Evolutionary conservation across 2,797 vertebrate species (phyloP).

Genomic region (Myiotriccus ornatus): DNA sequence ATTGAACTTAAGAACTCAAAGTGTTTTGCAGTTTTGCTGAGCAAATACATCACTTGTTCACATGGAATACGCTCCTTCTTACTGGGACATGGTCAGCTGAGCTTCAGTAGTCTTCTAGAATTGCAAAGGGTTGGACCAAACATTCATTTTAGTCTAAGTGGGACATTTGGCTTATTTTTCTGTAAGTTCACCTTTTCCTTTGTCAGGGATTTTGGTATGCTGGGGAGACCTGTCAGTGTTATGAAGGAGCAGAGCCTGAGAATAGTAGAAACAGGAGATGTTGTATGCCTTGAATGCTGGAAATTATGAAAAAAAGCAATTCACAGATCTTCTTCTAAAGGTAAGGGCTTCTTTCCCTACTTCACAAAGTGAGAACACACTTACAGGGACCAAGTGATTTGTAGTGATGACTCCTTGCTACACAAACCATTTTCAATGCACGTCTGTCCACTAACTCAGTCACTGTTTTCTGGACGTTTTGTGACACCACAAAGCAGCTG

Average conservation of each 20-base stretch:
- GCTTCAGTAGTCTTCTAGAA: not conserved
- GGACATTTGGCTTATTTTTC: not conserved
- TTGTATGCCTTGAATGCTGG: not conserved
- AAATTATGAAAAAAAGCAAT: not conserved
- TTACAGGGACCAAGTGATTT: not conserved
- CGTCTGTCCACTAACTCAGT: not conserved
- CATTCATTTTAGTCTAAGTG: not conserved
- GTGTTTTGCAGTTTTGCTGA: not conserved
- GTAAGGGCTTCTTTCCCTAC: not conserved
- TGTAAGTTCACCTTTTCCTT: not conserved
- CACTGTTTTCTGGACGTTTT: conserved; percentile 55
- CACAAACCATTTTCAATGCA: not conserved
- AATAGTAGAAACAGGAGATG: not conserved
- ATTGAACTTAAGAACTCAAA: not conserved
- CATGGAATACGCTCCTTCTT: not conserved
- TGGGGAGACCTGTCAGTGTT: not conserved
- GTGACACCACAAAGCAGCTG: conserved; percentile 69
- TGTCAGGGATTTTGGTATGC: not conserved
- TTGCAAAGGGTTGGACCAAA: not conserved
- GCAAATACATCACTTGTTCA: not conserved
- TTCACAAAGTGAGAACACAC: not conserved
- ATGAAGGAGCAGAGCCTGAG: not conserved
- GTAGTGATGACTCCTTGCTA: not conserved
- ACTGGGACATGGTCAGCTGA: not conserved
- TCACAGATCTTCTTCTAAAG: not conserved